Evolutionary conservation across 2,888 invertebrate genomes (phyloP), one percentile per base, ranked within the genome.

Genomic region (Zootermopsis nevadensis): DNA sequence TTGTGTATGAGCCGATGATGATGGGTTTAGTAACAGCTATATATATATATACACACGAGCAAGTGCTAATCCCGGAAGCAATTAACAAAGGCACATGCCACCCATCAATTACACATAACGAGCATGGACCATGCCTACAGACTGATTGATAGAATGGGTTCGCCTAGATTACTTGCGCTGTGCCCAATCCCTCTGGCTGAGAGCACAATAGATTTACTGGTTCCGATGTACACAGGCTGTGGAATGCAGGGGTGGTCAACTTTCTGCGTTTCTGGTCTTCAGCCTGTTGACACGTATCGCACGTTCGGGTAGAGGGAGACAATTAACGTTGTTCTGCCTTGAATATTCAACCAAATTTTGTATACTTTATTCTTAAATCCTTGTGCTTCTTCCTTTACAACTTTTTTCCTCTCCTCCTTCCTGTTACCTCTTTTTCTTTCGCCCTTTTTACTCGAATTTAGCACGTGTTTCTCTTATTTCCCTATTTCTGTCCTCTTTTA

Each of bases 61-160:
- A 82, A 80, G 84, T 84, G 84, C 86, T 88, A 88, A 88, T 88
- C 88, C 88, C 86, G 87, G 87, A 86, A 87, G 88, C 88, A 88
- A 88, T 88, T 88, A 89, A 88, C 85, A 88, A 88, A 88, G 88
- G 88, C 87, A 87, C 88, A 86, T 86, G 87, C 86, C 87, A 86
- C 86, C 87, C 88, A 88, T 89, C 88, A 88, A 89, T 88, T 88
- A 87, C 84, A 86, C 86, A 86, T 88, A 88, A 88, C 88, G 88
- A 88, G 88, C 87, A 83, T 86, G 84, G 86, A 85, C 87, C 79
- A 55, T 35, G 79, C 82, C 82, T 72, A 69, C 79, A 72, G 79
- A 72, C 83, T 88, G 88, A 88, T 88, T 87, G 88, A 88, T 88
- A 86, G 87, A 87, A 87, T 86, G 85, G 83, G 81, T 80, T 80